Base-by-base conservation (phyloP, 2,113 vertebrate species). In the Perca schrenkii region DNA sequence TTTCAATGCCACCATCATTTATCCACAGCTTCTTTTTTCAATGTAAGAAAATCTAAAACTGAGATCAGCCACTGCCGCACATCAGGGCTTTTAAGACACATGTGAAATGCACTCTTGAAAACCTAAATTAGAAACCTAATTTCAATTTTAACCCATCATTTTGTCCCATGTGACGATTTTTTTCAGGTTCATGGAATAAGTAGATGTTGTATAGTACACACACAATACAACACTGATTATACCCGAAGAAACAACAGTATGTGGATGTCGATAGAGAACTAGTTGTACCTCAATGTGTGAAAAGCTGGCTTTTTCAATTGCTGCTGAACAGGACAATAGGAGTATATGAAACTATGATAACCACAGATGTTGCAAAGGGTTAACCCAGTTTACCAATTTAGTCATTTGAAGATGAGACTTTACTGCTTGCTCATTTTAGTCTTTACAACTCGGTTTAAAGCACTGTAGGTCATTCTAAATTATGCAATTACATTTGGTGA, bases 41-140 rank as follows among this genome's bases (percentile, higher is more conserved):
- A 50, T 36, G 21, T 14, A 65, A 65, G 46, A 46, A 76, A 57
- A 50, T 49, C 16, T 36, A 73, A 43, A 49, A 63, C 12, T 12
- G 21, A 62, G 13, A 36, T 49, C 17, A 62, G 34, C 50, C 25
- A 8, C 25, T 49, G 73, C 53, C 67, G 68, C 68, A 73, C 68
- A 61, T 67, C 4, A 54, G 67, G 47, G 61, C 66, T 57, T 69
- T 74, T 47, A 72, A 72, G 61, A 77, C 73, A 76, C 67, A 12
- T 12, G 62, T 60, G 43, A 73, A 60, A 66, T 43, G 31, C 52
- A 57, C 21, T 57, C 54, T 60, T 14, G 36, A 14, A 25, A 53
- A 53, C 4, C 14, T 11, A 2, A 43, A 58, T 17, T 36, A 52
- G 19, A 25, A 53, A 53, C 4, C 8, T 11, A 2, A 58, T 22